phyloP scores from a whole-genome alignment of 1,140 invertebrate species.

The Ephestia elutella region DNA sequence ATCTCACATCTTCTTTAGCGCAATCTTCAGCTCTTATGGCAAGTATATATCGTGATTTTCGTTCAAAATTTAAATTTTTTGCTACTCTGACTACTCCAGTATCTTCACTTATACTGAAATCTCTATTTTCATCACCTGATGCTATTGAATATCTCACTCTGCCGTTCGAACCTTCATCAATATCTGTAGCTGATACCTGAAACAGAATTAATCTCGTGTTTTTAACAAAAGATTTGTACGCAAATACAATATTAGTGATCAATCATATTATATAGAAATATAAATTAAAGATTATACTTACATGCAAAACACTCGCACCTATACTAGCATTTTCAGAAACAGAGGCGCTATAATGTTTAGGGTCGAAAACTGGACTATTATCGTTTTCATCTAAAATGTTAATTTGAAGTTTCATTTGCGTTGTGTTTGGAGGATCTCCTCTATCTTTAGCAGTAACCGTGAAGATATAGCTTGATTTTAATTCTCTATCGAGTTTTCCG shows the following conservation, averaged over 20 bases:
- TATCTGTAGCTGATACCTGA: conserved; percentile 92
- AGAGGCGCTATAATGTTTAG: conserved; percentile 88
- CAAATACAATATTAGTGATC: too few species aligned
- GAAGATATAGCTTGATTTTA: conserved; percentile 85
- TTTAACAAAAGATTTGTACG: too few species aligned
- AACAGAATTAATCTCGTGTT: conserved; percentile 17
- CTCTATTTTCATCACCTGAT: conserved; percentile 91
- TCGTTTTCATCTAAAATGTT: conserved; percentile 94
- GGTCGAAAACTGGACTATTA: conserved; percentile 93
- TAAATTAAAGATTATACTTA: conserved; percentile 44
- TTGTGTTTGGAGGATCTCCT: conserved; percentile 87
- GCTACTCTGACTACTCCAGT: conserved; percentile 90
- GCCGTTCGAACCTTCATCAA: conserved; percentile 92
- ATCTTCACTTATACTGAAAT: conserved; percentile 93
- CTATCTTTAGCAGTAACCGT: conserved; percentile 89
- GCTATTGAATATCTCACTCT: conserved; percentile 90
- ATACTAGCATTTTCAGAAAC: conserved; percentile 95
- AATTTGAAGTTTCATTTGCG: conserved; percentile 81
- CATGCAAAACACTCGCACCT: conserved; percentile 90
- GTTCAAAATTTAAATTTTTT: conserved; percentile 93
- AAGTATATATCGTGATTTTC: conserved; percentile 87
- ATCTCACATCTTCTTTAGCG: conserved; percentile 78
- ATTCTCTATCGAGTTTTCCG: conserved; percentile 89
- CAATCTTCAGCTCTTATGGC: conserved; percentile 92
- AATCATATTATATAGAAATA: not conserved